Evolutionary conservation across 2,888 invertebrate genomes (phyloP), one percentile per base, ranked within the genome.

Genomic region (Agrochola lychnidis): DNA sequence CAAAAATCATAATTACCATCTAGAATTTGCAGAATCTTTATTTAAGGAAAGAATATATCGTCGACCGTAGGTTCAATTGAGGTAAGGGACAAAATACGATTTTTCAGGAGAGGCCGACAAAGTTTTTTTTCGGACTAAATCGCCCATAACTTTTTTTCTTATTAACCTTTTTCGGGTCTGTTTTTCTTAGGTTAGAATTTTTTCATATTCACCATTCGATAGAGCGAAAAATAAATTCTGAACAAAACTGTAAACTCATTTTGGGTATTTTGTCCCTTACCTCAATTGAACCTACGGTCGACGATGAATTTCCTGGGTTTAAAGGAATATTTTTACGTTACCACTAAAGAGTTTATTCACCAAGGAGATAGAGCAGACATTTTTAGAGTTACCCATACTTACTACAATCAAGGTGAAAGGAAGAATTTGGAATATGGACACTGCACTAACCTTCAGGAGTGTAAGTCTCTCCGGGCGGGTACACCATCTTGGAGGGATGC

Each of bases 401-500:
- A 56, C 12, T 0, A 25, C 56, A 56, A 56, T n/a, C 30, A 69
- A 70, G 4, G 9, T 40, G 0, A 56, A 51, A n/a, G 36, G 14
- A 42, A 9, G 16, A 64, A 36, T 36, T 36, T 36, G 36, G 36
- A 36, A 64, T 7, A 36, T 40, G 19, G 30, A 3, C 30, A 61
- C n/a, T 70, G 22, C 1, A 72, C 82, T 76, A 7, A 88, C 97
- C 97, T 92, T 98, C 98, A 0, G 99, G 99, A 0, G 99, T 98
- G 93, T 98, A 98, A 22, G 97, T 96, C 86, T 98, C 97, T 6
- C 98, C 98, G 1, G 99, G 99, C 74, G 99, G 99, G 95, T 99
- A 99, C 4, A 99, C 98, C 99, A 99, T 99, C 94, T 97, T 98
- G 70, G 99, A 99, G n/a, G 99, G 99, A 94, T 99, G 98, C 45